Base-by-base conservation (phyloP, 2,797 vertebrate species). In the Micropoecilia bifurca region DNA sequence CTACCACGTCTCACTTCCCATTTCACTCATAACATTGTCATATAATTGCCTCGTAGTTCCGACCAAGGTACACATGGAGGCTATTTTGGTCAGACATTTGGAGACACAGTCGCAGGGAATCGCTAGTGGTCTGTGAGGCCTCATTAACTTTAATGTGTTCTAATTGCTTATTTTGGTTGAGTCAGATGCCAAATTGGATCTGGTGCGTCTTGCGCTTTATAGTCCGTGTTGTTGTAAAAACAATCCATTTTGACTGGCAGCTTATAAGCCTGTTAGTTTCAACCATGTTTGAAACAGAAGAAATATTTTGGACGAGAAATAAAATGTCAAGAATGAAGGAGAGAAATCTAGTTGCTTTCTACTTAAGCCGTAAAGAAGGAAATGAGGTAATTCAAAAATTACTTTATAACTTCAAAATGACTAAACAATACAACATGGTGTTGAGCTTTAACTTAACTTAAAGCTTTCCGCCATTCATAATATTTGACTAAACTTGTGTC, bases 71-170 rank as follows among this genome's bases (percentile, higher is more conserved):
- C 8, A 57, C 53, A n/a, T 4, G 25, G n/a, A 28, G 53, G 9
- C 53, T 57, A 57, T 57, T 28, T 57, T 57, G 53, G 53, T 57
- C 53, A 57, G 53, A 57, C 53, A 57, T n/a, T 28, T 57, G 53
- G 53, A 57, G 53, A 57, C 25, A n/a, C 53, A 57, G n/a, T 57
- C 1, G 10, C 53, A 57, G 53, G 53, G 53, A 28, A n/a, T 57
- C n/a, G 4, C 3, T 10, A n/a, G 53, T n/a, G 9, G 53, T 57
- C 53, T 57, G 25, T 5, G 10, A 57, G 53, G 53, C n/a, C n/a
- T 1, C 10, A 28, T 57, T 57, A 57, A 57, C 25, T n/a, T 57
- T 57, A 28, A 57, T 28, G n/a, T 57, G 53, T 28, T 5, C 53
- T 13, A 57, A 57, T 57, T 57, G 53, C 25, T n/a, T 28, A 57